These are phyloP conservation scores for Gnathonemus echidnorhynchus DNA, from an alignment of 2,113 vertebrate species.

Conservation along the genomic window DNA sequence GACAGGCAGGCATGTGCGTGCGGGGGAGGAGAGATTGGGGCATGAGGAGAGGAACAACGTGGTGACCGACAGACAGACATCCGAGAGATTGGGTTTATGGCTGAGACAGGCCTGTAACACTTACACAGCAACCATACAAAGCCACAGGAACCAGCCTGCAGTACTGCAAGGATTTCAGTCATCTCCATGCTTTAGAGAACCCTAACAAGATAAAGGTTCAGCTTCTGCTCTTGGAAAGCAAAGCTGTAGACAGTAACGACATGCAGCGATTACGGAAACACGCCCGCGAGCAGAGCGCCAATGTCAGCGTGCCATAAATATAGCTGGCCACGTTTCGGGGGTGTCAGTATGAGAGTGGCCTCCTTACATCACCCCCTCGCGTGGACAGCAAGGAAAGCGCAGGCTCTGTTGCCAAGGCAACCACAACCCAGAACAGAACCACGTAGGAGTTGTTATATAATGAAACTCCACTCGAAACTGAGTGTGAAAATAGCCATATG, in stretches of 20 bases:
- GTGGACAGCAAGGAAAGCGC: neutral
- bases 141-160: neutral
- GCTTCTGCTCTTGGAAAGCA: neutral
- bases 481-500: constrained; percentile 7
- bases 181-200: neutral
- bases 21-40: too few relatives aligned
- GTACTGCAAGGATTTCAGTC: neutral
- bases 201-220: neutral
- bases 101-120: neutral
- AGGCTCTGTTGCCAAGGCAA: constrained; percentile 15
- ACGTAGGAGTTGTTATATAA: constrained; percentile 13
- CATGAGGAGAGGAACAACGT: neutral
- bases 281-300: too few relatives aligned
- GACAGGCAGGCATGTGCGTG: too few relatives aligned
- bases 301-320: neutral
- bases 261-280: neutral
- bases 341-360: neutral
- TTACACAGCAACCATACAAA: neutral
- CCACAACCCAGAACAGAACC: constrained; percentile 10
- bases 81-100: neutral
- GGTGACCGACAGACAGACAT: too few relatives aligned
- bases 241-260: neutral
- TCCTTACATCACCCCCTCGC: neutral
- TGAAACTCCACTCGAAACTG: constrained; percentile 3
- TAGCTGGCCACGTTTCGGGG: neutral